phyloP scores from a whole-genome alignment of 2,797 vertebrate genomes.

The Catharus ustulatus region DNA sequence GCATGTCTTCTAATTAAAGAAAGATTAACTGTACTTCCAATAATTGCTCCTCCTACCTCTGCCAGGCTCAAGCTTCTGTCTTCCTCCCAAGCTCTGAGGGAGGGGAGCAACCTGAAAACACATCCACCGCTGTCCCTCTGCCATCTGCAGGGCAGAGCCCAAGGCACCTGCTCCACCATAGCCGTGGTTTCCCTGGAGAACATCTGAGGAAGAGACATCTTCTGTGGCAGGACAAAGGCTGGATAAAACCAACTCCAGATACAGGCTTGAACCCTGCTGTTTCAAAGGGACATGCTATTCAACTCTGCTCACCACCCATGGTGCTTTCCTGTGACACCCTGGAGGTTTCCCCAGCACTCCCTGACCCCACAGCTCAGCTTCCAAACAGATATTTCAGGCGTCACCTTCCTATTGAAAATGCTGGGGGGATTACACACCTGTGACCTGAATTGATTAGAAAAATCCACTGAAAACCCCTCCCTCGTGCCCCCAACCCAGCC shows the following conservation, averaged over 20 bases:
- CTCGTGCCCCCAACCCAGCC: neutral
- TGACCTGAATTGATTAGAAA: neutral
- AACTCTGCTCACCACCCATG: neutral
- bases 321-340: neutral
- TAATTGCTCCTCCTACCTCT: constrained; percentile 35
- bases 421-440: neutral
- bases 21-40: constrained; percentile 63
- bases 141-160: neutral
- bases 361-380: neutral
- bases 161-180: neutral
- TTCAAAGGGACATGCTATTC: neutral
- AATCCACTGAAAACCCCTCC: neutral
- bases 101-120: neutral
- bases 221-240: neutral
- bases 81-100: neutral
- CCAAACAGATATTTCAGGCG: neutral
- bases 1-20: constrained; percentile 65
- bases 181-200: accelerated
- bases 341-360: neutral
- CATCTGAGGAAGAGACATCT: neutral
- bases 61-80: neutral
- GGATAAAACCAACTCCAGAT: neutral
- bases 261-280: neutral
- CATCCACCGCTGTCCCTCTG: neutral
- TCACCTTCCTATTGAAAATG: neutral